Conservation (phyloP, 2,888 invertebrate genomes). For the Heliconius ethilla region DNA sequence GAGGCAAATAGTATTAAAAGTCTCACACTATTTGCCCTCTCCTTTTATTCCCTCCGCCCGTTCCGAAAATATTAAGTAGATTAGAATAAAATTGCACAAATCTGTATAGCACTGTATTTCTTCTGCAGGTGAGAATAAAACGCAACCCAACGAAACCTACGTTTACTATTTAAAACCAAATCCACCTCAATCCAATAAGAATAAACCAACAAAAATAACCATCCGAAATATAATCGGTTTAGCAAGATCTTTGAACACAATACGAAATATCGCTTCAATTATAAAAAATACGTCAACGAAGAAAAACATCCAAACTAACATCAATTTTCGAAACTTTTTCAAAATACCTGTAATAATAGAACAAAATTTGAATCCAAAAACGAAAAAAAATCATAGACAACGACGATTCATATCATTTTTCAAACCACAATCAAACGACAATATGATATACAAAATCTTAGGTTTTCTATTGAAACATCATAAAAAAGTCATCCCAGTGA, state of each 20-base stretch:
- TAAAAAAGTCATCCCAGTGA: conserved; percentile 58
- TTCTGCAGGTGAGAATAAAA: conserved; percentile 42
- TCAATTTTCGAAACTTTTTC: not conserved
- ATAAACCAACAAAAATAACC: not conserved
- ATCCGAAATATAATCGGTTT: conserved; percentile 2
- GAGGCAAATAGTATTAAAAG: no score
- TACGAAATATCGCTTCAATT: not conserved
- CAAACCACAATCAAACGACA: conserved; percentile 51
- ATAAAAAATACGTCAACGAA: conserved; percentile 6
- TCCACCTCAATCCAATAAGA: conserved; percentile 7
- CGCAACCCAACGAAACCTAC: conserved; percentile 26
- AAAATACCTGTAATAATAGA: conserved; percentile 2
- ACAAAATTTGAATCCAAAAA: conserved; percentile 4
- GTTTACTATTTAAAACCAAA: conserved; percentile 38
- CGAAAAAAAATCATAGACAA: conserved; percentile 47
- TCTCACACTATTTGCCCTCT: no score
- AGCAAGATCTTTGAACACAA: not conserved
- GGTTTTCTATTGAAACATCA: conserved; percentile 61
- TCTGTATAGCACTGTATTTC: conserved; percentile 40
- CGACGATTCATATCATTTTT: conserved; percentile 63
- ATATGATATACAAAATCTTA: conserved; percentile 58
- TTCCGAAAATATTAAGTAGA: no score
- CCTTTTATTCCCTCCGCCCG: no score
- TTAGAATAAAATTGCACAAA: not conserved
- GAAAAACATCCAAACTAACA: not conserved